A percentile compares a stretch with the other conserved stretches of the same genome.
Conservation (phyloP, 2,113 vertebrate species). For the Lonchura striata region DNA sequence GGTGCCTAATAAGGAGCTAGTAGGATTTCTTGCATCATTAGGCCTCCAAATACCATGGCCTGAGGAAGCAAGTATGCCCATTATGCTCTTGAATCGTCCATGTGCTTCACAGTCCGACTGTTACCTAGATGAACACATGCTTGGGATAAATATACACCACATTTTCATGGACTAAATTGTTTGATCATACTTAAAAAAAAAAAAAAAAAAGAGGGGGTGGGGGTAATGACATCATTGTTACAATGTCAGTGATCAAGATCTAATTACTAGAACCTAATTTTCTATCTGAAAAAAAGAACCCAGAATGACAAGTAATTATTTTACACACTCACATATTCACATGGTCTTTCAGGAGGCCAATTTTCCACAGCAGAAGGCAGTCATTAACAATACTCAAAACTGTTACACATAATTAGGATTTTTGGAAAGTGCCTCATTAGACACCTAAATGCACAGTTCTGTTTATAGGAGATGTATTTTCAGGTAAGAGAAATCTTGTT, state of each 20-base stretch:
- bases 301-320: slow-evolving; percentile 1
- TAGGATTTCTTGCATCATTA: background rate
- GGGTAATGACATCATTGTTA: background rate
- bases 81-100: background rate
- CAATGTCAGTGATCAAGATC: background rate
- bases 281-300: background rate
- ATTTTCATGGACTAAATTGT: background rate
- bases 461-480: background rate
- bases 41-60: background rate
- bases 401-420: background rate
- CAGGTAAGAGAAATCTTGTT: background rate
- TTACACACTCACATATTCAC: background rate
- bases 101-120: background rate
- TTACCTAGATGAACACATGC: background rate
- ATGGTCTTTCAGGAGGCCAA: background rate
- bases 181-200: background rate
- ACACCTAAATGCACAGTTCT: background rate
- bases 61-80: background rate
- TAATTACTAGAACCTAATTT: background rate
- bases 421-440: background rate
- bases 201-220: accelerated
- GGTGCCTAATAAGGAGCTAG: background rate
- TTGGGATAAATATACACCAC: background rate
- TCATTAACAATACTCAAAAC: background rate
- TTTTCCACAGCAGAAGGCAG: background rate